Base-by-base conservation (phyloP, 1,140 invertebrate genomes). In the Wiebesia pumilae region DNA sequence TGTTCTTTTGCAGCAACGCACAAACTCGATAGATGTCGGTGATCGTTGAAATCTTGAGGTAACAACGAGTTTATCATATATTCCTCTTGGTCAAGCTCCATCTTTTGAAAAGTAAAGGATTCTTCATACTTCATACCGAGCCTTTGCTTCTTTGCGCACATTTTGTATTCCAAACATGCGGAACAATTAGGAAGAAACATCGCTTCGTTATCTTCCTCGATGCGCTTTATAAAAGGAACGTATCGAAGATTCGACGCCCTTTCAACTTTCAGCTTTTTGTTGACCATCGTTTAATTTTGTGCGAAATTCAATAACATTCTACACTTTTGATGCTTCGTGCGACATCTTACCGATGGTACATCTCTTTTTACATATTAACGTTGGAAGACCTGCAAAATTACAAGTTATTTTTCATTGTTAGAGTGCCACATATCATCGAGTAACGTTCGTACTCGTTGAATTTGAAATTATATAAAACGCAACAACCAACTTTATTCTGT, bases 211-310 rank as follows among this genome's bases (percentile, higher is more conserved):
- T 54, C 77, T 79, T 54, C 77, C 0, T 33, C 16, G 16, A 30
- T 35, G 47, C n/a, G 54, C 3, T 79, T 58, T 24, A 24, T 79
- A 27, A 54, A 79, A 30, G 14, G 3, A 79, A 10, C 77, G 14
- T 33, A 35, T 38, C 54, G 51, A 80, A 80, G 1, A 10, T 62
- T 21, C 43, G 54, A 80, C 30, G 30, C 9, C 7, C 21, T 80
- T 27, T 80, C 54, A 7, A 80, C n/a, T 80, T 80, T 80, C 6
- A 62, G 12, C 21, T 62, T 54, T 19, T 80, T 80, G 78, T 81
- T 81, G 40, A 81, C 80, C 80, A 81, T 81, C 51, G 35, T 73
- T n/a, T 73, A 4, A n/a, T 67, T 30, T 67, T 30, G n/a, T 14
- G 62, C 6, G 0, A 30, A 10, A n/a, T 67, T 6, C 1, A 67